Evolutionary conservation across 2,888 invertebrate genomes (phyloP).

Genomic region (Carabus problematicus): DNA sequence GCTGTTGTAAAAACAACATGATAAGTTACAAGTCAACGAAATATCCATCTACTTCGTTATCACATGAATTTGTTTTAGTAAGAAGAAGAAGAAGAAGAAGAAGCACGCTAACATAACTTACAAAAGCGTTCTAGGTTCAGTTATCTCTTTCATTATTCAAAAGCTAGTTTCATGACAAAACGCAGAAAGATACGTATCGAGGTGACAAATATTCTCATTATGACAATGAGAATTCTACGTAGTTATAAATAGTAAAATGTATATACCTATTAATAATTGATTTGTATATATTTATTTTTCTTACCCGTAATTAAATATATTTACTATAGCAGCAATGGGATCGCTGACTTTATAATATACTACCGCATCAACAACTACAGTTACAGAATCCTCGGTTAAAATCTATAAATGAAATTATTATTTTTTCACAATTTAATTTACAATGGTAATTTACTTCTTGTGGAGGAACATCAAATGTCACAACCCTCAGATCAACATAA

Average conservation of each 20-base stretch:
- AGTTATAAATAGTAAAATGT: too few relatives aligned
- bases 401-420: constrained; percentile 64
- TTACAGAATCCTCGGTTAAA: constrained; percentile 84
- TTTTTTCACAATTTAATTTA: not conserved
- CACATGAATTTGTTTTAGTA: too few relatives aligned
- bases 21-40: constrained; percentile 23
- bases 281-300: too few relatives aligned
- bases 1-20: constrained; percentile 48
- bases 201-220: too few relatives aligned
- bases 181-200: too few relatives aligned
- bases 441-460: constrained; percentile 24
- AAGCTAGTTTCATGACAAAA: not conserved
- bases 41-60: too few relatives aligned
- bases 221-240: too few relatives aligned
- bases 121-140: not conserved
- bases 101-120: not conserved
- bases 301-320: constrained; percentile 71
- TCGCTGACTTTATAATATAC: constrained; percentile 78
- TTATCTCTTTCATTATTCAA: not conserved
- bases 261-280: not conserved
- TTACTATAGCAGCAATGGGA: constrained; percentile 71
- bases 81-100: too few relatives aligned
- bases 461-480: constrained; percentile 21
- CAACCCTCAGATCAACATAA: constrained; percentile 24
- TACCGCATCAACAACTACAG: constrained; percentile 86